Evolutionary conservation across 2,888 invertebrate species (phyloP), one percentile per base, ranked within the genome.

Genomic region (Dastarcus helophoroides): DNA sequence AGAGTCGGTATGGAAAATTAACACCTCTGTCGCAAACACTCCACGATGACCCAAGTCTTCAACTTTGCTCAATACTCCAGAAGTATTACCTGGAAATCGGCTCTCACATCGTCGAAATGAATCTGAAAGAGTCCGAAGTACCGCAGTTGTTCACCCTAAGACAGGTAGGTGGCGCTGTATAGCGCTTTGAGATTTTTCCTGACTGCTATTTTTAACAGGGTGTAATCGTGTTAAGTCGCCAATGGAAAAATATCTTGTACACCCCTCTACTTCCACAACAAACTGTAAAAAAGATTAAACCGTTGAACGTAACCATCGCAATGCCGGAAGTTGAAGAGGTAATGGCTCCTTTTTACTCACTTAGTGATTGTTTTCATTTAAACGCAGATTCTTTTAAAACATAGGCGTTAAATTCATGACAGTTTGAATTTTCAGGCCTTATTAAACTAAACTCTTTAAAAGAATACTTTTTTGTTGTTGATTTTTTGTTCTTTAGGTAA

Each of bases 161-260:
- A 56, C 90, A 91, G 71, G 84, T 82, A 55, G 11, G 17, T 19
- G 4, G n/a, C n/a, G n/a, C n/a, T n/a, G n/a, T n/a, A 2, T 29
- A 13, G 19, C 3, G 8, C 10, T 14, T 24, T 24, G 24, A 41
- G 32, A 35, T 35, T n/a, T n/a, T n/a, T n/a, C n/a, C n/a, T n/a
- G n/a, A n/a, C n/a, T n/a, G n/a, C n/a, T n/a, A n/a, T 38, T 34
- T 29, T 46, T 48, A 56, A 30, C 54, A 85, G 81, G 94, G 94
- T 14, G 83, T 95, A n/a, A 85, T 95, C 54, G 94, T 94, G 14
- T 67, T 95, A 31, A 90, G 90, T 50, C 74, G 94, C 1, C 94
- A 95, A 56, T 95, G 94, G 95, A 94, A 94, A 64, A 93, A 90
- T 59, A 83, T 89, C 3, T 65, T 95, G 11, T 93, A 94, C 58